These are phyloP conservation scores for Chalcosyrphus nemorum DNA, from an alignment of 2,888 invertebrate species.

Conservation along the genomic window DNA sequence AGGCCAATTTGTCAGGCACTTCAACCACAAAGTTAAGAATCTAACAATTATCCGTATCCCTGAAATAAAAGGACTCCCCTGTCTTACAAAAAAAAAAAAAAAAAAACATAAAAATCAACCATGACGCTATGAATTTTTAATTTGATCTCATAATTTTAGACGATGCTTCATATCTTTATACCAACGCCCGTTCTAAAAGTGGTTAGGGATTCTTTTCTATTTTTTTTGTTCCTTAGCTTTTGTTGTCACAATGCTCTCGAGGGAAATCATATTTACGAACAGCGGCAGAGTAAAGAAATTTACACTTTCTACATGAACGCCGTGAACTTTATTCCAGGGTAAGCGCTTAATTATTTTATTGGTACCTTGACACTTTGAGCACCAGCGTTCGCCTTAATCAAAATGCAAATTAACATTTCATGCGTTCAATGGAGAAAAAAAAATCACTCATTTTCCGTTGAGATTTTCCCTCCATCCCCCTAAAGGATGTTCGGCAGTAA, in stretches of 20 bases:
- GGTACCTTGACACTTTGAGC: constrained; percentile 69
- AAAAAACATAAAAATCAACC: constrained; percentile 52
- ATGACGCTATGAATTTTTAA: constrained; percentile 69
- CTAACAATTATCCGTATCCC: not conserved
- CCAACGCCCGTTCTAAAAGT: constrained; percentile 24
- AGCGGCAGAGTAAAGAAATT: constrained; percentile 54
- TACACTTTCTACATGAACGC: constrained; percentile 30
- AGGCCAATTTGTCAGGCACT: constrained; percentile 6
- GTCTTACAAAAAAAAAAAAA: constrained; percentile 5
- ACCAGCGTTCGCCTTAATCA: constrained; percentile 62
- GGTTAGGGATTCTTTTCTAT: constrained; percentile 42
- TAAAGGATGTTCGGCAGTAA: not conserved
- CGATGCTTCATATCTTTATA: constrained; percentile 26
- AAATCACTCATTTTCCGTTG: not conserved
- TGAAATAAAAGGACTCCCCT: not conserved
- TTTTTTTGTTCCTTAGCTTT: constrained; percentile 32
- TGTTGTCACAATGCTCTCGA: constrained; percentile 57
- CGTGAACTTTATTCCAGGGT: constrained; percentile 36
- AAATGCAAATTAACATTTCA: constrained; percentile 66
- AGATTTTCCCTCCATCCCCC: constrained; percentile 2
- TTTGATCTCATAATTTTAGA: constrained; percentile 56
- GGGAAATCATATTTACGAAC: constrained; percentile 72
- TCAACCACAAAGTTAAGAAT: not conserved
- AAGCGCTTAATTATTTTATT: constrained; percentile 73
- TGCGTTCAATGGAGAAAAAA: not conserved